Conservation (phyloP, 2,113 vertebrate species). For the Astatoreochromis straeleni region DNA sequence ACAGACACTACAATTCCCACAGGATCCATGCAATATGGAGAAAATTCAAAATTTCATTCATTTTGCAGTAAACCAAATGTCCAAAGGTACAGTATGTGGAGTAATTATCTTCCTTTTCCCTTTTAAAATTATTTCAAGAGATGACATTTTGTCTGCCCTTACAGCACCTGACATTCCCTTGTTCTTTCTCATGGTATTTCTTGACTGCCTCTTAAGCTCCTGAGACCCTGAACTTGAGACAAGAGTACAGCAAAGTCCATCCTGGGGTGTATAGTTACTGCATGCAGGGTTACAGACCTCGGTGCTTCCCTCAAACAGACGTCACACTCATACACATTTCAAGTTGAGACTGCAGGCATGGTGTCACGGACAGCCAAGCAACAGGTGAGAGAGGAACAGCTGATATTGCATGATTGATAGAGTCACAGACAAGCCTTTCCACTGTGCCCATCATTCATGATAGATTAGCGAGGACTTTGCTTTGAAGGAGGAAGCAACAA, state of each 20-base stretch:
- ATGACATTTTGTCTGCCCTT: background rate
- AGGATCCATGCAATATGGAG: background rate
- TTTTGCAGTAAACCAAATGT: background rate
- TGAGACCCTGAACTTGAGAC: constrained; percentile 44
- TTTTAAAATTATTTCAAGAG: background rate
- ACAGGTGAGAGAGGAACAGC: constrained; percentile 46
- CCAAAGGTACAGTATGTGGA: background rate
- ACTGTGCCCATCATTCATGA: constrained; percentile 7
- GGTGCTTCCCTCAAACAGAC: background rate
- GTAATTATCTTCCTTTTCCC: background rate
- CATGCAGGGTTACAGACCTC: constrained; percentile 19
- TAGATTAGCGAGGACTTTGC: background rate
- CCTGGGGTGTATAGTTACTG: constrained; percentile 55
- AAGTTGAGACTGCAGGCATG: background rate
- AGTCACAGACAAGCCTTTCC: constrained; percentile 26
- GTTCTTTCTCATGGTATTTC: background rate
- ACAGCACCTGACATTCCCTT: background rate
- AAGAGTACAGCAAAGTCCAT: constrained; percentile 41
- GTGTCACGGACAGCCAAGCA: constrained; percentile 12
- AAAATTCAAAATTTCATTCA: background rate
- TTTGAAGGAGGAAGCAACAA: background rate
- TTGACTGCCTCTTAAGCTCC: background rate
- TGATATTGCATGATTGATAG: constrained; percentile 33
- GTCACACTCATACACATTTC: constrained; percentile 30
- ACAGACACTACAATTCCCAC: background rate